Evolutionary conservation across 53 echinoderm and acorn worm genomes (phyloP).

Genomic region (Antedon mediterranea): DNA sequence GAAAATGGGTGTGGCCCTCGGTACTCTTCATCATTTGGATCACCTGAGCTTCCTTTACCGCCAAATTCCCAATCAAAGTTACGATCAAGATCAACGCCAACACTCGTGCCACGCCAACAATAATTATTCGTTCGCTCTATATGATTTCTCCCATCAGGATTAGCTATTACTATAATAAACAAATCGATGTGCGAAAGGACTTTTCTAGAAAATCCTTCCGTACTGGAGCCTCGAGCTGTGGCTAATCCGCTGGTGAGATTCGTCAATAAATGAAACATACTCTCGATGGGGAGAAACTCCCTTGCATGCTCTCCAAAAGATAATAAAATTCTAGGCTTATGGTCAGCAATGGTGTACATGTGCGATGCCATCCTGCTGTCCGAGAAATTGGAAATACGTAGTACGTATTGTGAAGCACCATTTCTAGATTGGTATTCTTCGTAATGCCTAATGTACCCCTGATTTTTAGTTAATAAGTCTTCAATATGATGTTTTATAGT

Average conservation of each 20-base stretch:
- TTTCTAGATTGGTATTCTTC: slow-evolving; percentile 40
- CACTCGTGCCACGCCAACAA: slow-evolving; percentile 85
- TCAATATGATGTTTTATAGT: slow-evolving; percentile 36
- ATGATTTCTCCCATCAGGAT: slow-evolving; percentile 78
- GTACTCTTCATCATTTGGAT: slow-evolving; percentile 84
- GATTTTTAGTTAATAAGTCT: slow-evolving; percentile 36
- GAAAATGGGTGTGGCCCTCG: slow-evolving; percentile 60
- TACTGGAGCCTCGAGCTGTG: slow-evolving; percentile 22
- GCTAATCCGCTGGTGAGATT: slow-evolving; percentile 48
- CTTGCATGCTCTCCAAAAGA: slow-evolving; percentile 92
- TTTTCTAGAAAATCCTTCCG: slow-evolving; percentile 29
- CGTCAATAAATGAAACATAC: slow-evolving; percentile 51
- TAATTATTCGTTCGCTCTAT: slow-evolving; percentile 71
- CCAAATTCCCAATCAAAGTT: slow-evolving; percentile 95
- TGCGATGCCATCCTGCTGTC: slow-evolving; percentile 21
- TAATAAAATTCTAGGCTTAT: slow-evolving; percentile 59
- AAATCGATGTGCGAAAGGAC: slow-evolving; percentile 53
- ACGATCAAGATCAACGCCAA: slow-evolving; percentile 77
- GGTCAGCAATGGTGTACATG: slow-evolving; percentile 16
- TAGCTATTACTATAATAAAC: slow-evolving; percentile 55
- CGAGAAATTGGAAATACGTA: slow-evolving; percentile 75
- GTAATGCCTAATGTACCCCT: slow-evolving; percentile 43
- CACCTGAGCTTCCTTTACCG: slow-evolving; percentile 71
- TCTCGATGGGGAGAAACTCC: slow-evolving; percentile 90
- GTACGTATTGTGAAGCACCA: slow-evolving; percentile 47